These are phyloP conservation scores for Lacerta agilis DNA, from an alignment of 2,797 vertebrate species.

Conservation along the genomic window DNA sequence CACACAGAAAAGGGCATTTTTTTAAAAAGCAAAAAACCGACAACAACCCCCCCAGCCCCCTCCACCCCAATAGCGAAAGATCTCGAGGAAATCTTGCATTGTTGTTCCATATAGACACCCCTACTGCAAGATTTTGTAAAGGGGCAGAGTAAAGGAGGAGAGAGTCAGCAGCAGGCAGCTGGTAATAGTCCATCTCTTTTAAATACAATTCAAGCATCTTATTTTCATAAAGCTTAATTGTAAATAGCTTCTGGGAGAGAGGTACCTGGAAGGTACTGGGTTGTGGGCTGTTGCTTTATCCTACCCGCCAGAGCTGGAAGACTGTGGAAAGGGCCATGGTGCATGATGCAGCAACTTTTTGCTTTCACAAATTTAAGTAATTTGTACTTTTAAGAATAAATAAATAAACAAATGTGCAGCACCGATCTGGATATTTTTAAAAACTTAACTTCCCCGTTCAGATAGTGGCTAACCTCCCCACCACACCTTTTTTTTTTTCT, in stretches of 20 bases:
- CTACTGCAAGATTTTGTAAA: conserved; percentile 25
- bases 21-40: neutral
- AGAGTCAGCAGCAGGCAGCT: conserved; percentile 36
- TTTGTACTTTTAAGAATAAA: neutral
- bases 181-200: conserved; percentile 38
- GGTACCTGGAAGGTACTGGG: conserved; percentile 38
- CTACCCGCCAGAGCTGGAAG: neutral
- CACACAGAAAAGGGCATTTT: conserved; percentile 60
- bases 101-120: conserved; percentile 46
- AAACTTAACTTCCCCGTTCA: too few relatives aligned
- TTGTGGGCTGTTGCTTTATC: neutral
- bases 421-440: neutral
- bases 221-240: conserved; percentile 42
- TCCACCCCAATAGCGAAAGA: conserved; percentile 41
- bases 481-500: neutral
- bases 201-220: conserved; percentile 46
- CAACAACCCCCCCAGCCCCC: too few relatives aligned
- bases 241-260: conserved; percentile 53
- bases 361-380: neutral
- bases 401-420: neutral
- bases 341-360: neutral
- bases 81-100: conserved; percentile 49
- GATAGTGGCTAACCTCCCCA: too few relatives aligned
- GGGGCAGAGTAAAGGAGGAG: neutral
- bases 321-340: neutral